Evolutionary conservation across 2,797 vertebrate species (phyloP).

Genomic region (Apogon hyalosoma): DNA sequence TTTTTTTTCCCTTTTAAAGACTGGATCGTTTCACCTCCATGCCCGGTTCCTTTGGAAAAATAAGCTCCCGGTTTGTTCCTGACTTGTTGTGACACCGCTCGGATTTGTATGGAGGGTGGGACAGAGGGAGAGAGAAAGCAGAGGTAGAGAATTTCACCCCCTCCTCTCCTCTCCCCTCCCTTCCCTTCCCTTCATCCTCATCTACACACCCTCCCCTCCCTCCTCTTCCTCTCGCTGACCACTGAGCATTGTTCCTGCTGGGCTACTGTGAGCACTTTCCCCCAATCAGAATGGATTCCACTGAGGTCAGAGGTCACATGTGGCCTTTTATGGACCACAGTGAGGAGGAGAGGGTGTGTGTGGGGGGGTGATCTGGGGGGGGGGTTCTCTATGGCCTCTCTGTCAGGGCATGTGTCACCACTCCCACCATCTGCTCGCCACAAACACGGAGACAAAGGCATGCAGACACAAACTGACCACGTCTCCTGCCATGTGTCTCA

Average conservation of each 20-base stretch:
- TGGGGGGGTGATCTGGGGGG: constrained; percentile 4
- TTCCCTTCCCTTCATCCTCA: constrained; percentile 24
- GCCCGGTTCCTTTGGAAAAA: constrained; percentile 65
- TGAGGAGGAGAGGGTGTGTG: constrained; percentile 35
- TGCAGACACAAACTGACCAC: constrained; percentile 56
- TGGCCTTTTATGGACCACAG: constrained; percentile 71
- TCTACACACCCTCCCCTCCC: constrained; percentile 50
- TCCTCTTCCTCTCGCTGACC: constrained; percentile 72
- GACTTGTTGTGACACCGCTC: constrained; percentile 71
- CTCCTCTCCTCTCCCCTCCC: background rate
- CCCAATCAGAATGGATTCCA: constrained; percentile 73
- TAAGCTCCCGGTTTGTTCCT: constrained; percentile 60
- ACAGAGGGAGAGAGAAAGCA: constrained; percentile 35
- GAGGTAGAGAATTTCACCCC: constrained; percentile 52
- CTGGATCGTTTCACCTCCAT: constrained; percentile 44
- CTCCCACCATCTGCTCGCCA: constrained; percentile 77
- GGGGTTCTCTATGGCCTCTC: constrained; percentile 62
- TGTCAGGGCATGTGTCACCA: constrained; percentile 75
- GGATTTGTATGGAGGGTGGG: constrained; percentile 75
- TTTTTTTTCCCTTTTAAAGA: constrained; percentile 17
- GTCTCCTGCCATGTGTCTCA: constrained; percentile 65
- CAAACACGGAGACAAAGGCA: constrained; percentile 67
- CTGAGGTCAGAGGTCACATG: constrained; percentile 75
- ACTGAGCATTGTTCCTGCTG: constrained; percentile 76
- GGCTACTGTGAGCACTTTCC: constrained; percentile 69